Evolutionary conservation across 2,888 invertebrate genomes (phyloP).

Genomic region (Himalopsyche tibetana): DNA sequence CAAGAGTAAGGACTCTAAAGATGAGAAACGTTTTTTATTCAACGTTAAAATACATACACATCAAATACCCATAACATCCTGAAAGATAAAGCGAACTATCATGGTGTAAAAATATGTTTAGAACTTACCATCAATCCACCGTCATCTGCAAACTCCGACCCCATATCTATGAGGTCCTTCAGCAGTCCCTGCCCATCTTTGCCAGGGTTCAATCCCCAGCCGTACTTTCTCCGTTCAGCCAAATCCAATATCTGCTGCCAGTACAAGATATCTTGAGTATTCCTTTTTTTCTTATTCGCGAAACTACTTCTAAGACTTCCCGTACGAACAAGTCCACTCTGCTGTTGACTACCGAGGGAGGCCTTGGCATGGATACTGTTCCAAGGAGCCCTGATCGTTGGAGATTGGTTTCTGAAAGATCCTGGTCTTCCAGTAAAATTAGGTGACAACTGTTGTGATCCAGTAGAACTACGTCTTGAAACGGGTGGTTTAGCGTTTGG

Average conservation of each 20-base stretch:
- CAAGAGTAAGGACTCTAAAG: too few species aligned
- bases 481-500: constrained; percentile 60
- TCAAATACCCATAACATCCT: too few species aligned
- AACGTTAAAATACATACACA: too few species aligned
- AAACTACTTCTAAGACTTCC: constrained; percentile 73
- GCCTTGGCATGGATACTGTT: constrained; percentile 72
- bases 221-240: constrained; percentile 76
- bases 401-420: constrained; percentile 68
- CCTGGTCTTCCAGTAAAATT: constrained; percentile 54
- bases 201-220: constrained; percentile 66
- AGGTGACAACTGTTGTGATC: constrained; percentile 50
- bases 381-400: constrained; percentile 73
- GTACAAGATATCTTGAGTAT: constrained; percentile 72
- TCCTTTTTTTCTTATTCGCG: constrained; percentile 71
- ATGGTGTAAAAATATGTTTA: background rate
- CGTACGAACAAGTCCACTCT: constrained; percentile 69
- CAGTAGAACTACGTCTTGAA: constrained; percentile 53
- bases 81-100: too few species aligned
- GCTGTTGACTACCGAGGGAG: constrained; percentile 68
- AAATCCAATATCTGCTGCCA: constrained; percentile 78
- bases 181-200: constrained; percentile 68
- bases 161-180: constrained; percentile 72
- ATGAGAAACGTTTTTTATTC: too few species aligned
- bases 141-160: constrained; percentile 70
- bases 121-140: background rate